Percentiles rank a stretch among this genome's conserved stretches.
These are phyloP conservation scores for Natator depressus DNA, from an alignment of 2,113 vertebrate species.

Conservation along the genomic window DNA sequence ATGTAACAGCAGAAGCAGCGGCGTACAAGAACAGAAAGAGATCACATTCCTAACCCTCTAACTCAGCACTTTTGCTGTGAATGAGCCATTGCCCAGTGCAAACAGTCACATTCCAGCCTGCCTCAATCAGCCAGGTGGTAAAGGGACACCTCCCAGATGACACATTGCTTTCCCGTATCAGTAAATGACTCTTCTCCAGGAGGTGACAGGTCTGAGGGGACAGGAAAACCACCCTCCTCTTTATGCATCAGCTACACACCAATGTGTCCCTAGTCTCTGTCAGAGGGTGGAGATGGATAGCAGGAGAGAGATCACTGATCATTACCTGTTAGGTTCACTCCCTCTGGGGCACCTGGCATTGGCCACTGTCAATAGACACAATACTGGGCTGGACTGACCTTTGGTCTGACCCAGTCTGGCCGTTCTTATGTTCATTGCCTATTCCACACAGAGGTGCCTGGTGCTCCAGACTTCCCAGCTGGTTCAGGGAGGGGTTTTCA, in stretches of 20 bases:
- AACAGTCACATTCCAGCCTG: not conserved
- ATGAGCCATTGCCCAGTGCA: fast-evolving
- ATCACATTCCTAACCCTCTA: fast-evolving
- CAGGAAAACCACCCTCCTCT: not conserved
- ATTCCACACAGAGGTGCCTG: fast-evolving
- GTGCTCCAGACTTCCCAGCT: fast-evolving
- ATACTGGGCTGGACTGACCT: too few relatives aligned
- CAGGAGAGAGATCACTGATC: too few relatives aligned
- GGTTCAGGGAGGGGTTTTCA: not conserved
- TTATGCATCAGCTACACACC: fast-evolving
- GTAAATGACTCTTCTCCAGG: not conserved
- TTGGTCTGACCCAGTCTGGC: too few relatives aligned
- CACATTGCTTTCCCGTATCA: fast-evolving
- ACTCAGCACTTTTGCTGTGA: not conserved
- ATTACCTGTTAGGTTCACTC: too few relatives aligned
- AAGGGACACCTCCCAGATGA: fast-evolving
- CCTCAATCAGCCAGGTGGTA: fast-evolving
- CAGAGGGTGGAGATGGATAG: too few relatives aligned
- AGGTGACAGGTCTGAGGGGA: not conserved
- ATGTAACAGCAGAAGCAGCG: not conserved
- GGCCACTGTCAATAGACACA: too few relatives aligned
- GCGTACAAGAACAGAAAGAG: not conserved
- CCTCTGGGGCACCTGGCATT: too few relatives aligned
- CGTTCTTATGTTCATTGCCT: not conserved
- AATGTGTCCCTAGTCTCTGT: too few relatives aligned